phyloP scores from a whole-genome alignment of 2,888 invertebrate species.

The Chloroclysta siterata region DNA sequence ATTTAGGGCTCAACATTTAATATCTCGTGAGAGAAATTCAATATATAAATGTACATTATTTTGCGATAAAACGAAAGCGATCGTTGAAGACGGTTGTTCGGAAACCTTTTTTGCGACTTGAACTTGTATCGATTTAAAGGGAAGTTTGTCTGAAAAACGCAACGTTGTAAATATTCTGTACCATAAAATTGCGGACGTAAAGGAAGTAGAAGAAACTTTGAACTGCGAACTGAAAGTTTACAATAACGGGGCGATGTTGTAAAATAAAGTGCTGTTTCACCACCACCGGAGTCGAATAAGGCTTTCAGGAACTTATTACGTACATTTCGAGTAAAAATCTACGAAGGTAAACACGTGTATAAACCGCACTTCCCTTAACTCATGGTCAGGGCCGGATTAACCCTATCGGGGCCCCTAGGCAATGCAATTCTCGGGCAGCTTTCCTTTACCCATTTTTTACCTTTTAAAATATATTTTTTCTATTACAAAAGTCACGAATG shows the following conservation, averaged over 20 bases:
- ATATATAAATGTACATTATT: conserved; percentile 32
- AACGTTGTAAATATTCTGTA: neutral
- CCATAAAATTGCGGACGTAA: neutral
- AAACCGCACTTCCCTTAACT: conserved; percentile 13
- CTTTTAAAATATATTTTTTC: no score
- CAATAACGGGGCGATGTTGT: neutral
- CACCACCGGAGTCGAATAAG: neutral
- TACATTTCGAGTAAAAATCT: neutral
- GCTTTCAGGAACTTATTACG: neutral
- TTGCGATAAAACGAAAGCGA: conserved; percentile 30
- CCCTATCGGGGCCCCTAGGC: no score
- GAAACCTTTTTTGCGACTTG: conserved; percentile 25
- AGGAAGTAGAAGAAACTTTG: neutral
- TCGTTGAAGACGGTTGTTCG: conserved; percentile 17
- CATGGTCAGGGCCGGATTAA: no score
- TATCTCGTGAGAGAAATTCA: conserved; percentile 23
- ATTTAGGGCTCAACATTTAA: conserved; percentile 17
- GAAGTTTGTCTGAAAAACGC: conserved; percentile 7
- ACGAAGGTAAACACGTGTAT: neutral
- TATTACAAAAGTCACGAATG: no score
- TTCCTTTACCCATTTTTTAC: no score
- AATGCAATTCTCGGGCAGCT: no score
- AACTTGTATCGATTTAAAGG: conserved; percentile 30
- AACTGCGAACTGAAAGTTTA: neutral
- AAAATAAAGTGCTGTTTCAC: neutral